Percentiles rank a stretch among this genome's conserved stretches.
phyloP scores from a whole-genome alignment of 2,113 vertebrate genomes.

The Struthidea cinerea region DNA sequence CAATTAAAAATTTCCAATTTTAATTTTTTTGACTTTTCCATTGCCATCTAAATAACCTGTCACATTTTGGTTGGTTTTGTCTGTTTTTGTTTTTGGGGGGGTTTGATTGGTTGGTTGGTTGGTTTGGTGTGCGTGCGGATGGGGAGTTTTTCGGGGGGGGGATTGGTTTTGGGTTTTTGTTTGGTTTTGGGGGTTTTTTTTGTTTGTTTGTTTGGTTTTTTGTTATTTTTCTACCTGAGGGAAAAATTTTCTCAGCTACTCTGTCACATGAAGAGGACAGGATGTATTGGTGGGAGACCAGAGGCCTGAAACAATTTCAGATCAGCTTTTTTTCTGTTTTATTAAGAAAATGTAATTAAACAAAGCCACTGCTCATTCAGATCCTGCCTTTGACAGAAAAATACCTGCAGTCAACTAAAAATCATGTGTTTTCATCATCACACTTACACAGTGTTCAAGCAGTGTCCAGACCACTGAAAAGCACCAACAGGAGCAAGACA shows the following conservation, averaged over 20 bases:
- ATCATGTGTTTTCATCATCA: background rate
- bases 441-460: background rate
- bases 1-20: background rate
- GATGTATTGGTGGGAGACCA: background rate
- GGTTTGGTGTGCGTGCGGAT: background rate
- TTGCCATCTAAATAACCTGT: background rate
- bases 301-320: background rate
- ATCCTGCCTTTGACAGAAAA: background rate
- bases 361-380: background rate
- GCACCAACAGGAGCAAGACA: background rate
- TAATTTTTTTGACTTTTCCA: background rate
- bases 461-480: background rate
- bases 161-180: background rate
- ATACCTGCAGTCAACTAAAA: background rate
- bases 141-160: background rate
- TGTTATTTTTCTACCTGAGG: background rate
- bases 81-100: background rate
- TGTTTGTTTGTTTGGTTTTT: background rate
- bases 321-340: background rate
- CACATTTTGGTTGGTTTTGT: fast-evolving
- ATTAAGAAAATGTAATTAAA: background rate
- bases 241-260: background rate
- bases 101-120: background rate
- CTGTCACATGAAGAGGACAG: background rate
- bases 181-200: background rate